phyloP scores from a whole-genome alignment of 1,140 invertebrate genomes.

The Pseudoatta argentina region DNA sequence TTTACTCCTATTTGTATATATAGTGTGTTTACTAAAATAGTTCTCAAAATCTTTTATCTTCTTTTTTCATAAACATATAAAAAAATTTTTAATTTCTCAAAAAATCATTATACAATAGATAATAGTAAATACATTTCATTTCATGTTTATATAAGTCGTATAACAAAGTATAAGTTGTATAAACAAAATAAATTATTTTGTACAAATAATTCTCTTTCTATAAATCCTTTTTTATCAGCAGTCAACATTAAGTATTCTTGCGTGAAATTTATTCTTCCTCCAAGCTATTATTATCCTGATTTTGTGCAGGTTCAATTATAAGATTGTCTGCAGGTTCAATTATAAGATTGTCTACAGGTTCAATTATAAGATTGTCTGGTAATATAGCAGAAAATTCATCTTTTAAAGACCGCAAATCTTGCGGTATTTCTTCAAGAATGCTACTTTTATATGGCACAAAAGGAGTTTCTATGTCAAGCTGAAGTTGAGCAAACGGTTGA shows the following conservation, averaged over 20 bases:
- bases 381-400: background rate
- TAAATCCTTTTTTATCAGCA: background rate
- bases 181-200: constrained; percentile 19
- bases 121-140: constrained; percentile 34
- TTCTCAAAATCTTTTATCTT: background rate
- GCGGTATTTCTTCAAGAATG: constrained; percentile 28
- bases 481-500: background rate
- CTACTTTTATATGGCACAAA: constrained; percentile 23
- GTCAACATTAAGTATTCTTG: background rate
- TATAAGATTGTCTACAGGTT: constrained; percentile 8
- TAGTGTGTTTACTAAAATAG: constrained; percentile 5
- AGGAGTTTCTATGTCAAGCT: constrained; percentile 9
- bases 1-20: background rate
- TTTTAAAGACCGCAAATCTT: background rate
- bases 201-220: background rate
- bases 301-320: constrained; percentile 23
- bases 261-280: background rate
- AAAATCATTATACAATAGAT: constrained; percentile 9
- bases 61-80: background rate
- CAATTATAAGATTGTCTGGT: constrained; percentile 15
- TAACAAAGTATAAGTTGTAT: background rate
- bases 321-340: constrained; percentile 20
- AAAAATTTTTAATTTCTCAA: constrained; percentile 24
- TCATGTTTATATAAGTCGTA: constrained; percentile 7
- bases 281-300: background rate